A percentile compares a stretch with the other conserved stretches of the same genome.
Evolutionary conservation across 1,140 invertebrate species (phyloP).

Genomic region (Ips nitidus): DNA sequence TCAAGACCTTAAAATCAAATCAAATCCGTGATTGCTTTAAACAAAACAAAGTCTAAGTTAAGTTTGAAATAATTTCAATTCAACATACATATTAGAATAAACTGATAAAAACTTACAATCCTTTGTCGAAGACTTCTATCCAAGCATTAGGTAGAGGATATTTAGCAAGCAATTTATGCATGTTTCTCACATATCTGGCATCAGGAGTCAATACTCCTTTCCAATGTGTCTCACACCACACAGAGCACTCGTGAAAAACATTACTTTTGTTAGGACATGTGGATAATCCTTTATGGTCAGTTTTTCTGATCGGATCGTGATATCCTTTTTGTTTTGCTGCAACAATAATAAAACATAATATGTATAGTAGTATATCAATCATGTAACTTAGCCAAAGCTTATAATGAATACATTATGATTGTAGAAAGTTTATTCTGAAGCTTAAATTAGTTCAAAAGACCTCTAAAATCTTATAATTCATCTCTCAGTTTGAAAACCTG

Average conservation of each 20-base stretch:
- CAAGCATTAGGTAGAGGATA: slow-evolving; percentile 92
- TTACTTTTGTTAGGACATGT: slow-evolving; percentile 97
- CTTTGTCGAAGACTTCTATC: slow-evolving; percentile 92
- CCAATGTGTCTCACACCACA: slow-evolving; percentile 89
- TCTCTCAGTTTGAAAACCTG: no score
- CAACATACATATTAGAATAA: background rate
- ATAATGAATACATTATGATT: no score
- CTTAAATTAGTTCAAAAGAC: no score
- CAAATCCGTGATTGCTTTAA: no score
- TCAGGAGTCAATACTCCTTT: slow-evolving; percentile 72
- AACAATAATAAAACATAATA: slow-evolving; percentile 26
- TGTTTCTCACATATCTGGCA: slow-evolving; percentile 72
- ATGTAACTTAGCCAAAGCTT: no score
- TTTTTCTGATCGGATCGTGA: slow-evolving; percentile 50
- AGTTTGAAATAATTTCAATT: background rate
- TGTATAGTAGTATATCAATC: no score
- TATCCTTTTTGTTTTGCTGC: slow-evolving; percentile 39
- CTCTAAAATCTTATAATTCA: no score
- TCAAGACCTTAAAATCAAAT: no score
- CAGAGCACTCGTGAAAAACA: slow-evolving; percentile 89
- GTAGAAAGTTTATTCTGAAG: no score
- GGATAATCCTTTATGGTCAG: slow-evolving; percentile 63
- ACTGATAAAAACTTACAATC: slow-evolving; percentile 60
- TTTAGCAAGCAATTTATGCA: slow-evolving; percentile 76
- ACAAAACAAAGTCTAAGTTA: no score